A percentile compares a stretch with the other conserved stretches of the same genome.
These are phyloP conservation scores for Andrena fulva DNA, from an alignment of 2,888 invertebrate genomes.

Conservation along the genomic window DNA sequence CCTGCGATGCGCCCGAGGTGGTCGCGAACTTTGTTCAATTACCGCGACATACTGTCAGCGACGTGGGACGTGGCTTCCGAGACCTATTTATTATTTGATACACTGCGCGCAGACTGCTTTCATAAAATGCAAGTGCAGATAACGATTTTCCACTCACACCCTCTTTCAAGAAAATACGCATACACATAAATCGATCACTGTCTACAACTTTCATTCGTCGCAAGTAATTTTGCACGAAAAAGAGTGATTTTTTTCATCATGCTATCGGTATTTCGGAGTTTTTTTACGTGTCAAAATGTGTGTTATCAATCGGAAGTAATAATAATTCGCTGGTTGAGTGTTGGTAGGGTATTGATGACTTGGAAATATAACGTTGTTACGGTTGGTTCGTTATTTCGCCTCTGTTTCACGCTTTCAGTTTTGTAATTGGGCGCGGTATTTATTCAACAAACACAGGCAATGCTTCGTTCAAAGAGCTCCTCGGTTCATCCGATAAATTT, in stretches of 20 bases:
- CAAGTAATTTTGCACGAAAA: too few relatives aligned
- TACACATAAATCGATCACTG: too few relatives aligned
- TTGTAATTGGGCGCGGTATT: background rate
- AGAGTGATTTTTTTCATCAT: background rate
- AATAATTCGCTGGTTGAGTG: background rate
- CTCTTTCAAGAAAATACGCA: too few relatives aligned
- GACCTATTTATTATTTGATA: conserved; percentile 21
- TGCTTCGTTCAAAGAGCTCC: background rate
- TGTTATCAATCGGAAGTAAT: background rate
- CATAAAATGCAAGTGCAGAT: background rate
- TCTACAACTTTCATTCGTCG: too few relatives aligned
- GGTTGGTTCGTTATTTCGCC: background rate
- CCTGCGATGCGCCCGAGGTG: conserved; percentile 19
- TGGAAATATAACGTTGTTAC: conserved; percentile 11
- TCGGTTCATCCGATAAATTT: background rate
- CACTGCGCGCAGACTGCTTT: background rate
- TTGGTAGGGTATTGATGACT: background rate
- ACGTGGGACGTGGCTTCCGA: background rate
- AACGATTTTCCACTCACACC: too few relatives aligned
- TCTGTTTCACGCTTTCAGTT: background rate
- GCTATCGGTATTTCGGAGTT: background rate
- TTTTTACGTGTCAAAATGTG: background rate
- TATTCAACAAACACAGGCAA: background rate
- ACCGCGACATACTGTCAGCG: conserved; percentile 35
- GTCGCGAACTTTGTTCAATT: conserved; percentile 53